Evolutionary conservation across 2,888 invertebrate genomes (phyloP).

Genomic region (Stenodera caucasica): DNA sequence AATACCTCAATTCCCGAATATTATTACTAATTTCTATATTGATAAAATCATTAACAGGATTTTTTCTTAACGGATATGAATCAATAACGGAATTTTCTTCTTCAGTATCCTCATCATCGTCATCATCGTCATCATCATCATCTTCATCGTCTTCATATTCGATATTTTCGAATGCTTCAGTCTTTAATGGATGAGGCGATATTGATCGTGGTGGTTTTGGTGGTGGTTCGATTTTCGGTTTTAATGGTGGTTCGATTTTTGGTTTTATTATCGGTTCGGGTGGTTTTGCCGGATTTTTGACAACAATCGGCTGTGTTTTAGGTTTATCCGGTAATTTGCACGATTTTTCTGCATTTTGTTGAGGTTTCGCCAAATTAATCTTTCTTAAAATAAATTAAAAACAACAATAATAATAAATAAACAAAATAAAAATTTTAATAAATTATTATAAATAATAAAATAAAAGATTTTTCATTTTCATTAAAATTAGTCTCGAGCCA

Average conservation of each 20-base stretch:
- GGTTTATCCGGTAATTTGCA: constrained; percentile 34
- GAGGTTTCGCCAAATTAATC: constrained; percentile 40
- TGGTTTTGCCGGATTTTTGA: constrained; percentile 33
- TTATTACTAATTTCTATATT: constrained; percentile 32
- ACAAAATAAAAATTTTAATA: constrained; percentile 25
- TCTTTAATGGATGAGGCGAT: constrained; percentile 46
- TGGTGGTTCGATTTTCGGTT: constrained; percentile 37
- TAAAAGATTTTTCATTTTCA: neutral
- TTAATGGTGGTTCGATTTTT: constrained; percentile 22
- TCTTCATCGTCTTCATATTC: constrained; percentile 43
- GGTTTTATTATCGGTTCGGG: constrained; percentile 18
- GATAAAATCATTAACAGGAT: constrained; percentile 38
- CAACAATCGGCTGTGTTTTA: constrained; percentile 32
- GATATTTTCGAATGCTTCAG: constrained; percentile 43
- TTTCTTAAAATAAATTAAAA: constrained; percentile 45
- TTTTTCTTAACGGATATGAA: constrained; percentile 30
- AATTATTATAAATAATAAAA: constrained; percentile 16
- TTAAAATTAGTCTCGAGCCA: neutral
- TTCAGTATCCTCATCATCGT: constrained; percentile 38
- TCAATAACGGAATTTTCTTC: constrained; percentile 43
- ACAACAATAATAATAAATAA: constrained; percentile 34
- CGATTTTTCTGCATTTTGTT: constrained; percentile 29
- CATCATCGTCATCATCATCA: constrained; percentile 39
- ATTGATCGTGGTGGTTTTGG: constrained; percentile 49
- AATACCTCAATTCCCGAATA: neutral